Base-by-base conservation (phyloP, 2,113 vertebrate genomes). In the Leiothrix lutea region DNA sequence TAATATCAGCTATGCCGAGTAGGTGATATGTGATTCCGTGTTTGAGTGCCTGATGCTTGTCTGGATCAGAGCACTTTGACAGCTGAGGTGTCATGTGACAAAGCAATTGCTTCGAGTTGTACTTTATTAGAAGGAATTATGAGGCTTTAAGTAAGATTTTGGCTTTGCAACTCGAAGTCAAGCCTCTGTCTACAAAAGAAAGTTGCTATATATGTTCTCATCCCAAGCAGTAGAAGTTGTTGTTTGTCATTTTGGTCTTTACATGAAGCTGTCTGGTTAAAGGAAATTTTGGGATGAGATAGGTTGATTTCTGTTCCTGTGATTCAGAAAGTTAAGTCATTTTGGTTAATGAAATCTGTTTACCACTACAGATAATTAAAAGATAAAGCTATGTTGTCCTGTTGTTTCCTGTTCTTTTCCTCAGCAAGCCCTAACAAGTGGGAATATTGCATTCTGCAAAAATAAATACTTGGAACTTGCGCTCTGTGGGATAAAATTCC, bases 21-120 rank as follows among this genome's bases (percentile, higher is more conserved):
- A 94, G 91, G 75, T 96, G 97, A 94, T 96, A 97, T 75, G 53
- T 93, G 95, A 97, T 69, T 92, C 97, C 70, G 14, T 35, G 36
- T 82, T 85, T 54, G 53, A 80, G 45, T 73, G 69, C 71, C 42
- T 91, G 82, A 54, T 93, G 86, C 40, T 92, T 83, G 86, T 92
- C 95, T 94, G 77, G 42, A 65, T 90, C 57, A 84, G 90, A 94
- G 66, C 86, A 48, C 53, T 82, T 90, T 14, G 65, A 86, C 93
- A 97, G 96, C 97, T 97, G 95, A 84, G 69, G 25, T 54, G 31
- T 72, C 85, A 45, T 73, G 53, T 96, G 85, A 64, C 47, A 83
- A 83, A 89, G 65, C 54, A 38, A 16, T 79, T 90, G 45, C 64
- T 90, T 95, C 3, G 0, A 53, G 58, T 66, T 21, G 11, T 60